Conservation (phyloP, 2,797 vertebrate genomes). For the Gambelia wislizenii region DNA sequence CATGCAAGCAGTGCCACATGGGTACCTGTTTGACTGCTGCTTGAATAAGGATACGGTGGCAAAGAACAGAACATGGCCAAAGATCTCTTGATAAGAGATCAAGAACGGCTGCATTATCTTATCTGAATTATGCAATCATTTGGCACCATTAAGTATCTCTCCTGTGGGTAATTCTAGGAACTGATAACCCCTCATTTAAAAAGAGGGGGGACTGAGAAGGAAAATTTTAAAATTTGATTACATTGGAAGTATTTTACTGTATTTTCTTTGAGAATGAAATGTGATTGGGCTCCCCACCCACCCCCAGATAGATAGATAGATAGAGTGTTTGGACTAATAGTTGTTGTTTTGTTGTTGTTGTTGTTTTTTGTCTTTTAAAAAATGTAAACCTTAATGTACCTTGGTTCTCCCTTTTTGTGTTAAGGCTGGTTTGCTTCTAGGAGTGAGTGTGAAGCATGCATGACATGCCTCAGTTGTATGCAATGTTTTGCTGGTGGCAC, state of each 20-base stretch:
- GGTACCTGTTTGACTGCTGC: constrained; percentile 12
- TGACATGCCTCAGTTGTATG: no score
- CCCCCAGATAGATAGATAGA: no score
- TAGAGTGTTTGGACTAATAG: no score
- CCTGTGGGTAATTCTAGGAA: constrained; percentile 45
- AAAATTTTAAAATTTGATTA: neutral
- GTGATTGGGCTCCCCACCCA: neutral
- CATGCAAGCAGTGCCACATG: neutral
- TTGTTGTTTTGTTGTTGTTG: no score
- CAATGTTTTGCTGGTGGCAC: no score
- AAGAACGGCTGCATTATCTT: constrained; percentile 37
- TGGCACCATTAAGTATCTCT: neutral
- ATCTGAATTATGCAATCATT: constrained; percentile 11
- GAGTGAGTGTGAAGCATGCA: no score
- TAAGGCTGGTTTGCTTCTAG: no score
- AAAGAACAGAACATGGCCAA: neutral
- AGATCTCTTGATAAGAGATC: neutral
- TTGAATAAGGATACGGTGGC: constrained; percentile 29
- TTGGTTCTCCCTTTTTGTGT: no score
- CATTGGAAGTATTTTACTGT: neutral
- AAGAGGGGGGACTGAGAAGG: neutral
- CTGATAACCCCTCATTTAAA: neutral
- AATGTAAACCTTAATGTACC: no score
- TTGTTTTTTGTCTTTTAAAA: no score
- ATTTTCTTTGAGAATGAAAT: neutral